phyloP scores from a whole-genome alignment of 2,888 invertebrate species.

The Therioaphis trifolii region DNA sequence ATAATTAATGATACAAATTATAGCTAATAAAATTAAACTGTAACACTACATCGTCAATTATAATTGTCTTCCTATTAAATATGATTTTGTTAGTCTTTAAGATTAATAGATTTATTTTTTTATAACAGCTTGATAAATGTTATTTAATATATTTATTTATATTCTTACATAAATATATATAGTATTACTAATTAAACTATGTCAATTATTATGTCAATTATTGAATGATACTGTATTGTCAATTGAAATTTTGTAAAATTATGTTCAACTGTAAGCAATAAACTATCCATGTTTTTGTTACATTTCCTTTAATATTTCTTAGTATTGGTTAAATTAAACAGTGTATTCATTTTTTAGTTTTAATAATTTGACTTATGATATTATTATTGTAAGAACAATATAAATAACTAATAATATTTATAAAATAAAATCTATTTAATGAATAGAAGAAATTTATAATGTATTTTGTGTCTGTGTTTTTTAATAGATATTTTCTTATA shows the following conservation, averaged over 20 bases:
- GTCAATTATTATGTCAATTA: conserved; percentile 53
- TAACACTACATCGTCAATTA: conserved; percentile 36
- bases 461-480: too few species aligned
- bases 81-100: conserved; percentile 46
- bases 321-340: conserved; percentile 11
- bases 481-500: too few species aligned
- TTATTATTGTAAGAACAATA: too few species aligned
- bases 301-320: conserved; percentile 4
- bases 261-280: conserved; percentile 13
- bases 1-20: background rate
- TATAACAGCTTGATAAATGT: conserved; percentile 30
- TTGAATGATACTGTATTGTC: background rate
- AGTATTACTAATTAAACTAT: background rate
- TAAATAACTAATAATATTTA: too few species aligned
- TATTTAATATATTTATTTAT: background rate
- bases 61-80: conserved; percentile 42
- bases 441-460: too few species aligned
- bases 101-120: conserved; percentile 32
- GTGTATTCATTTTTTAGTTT: background rate
- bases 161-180: background rate
- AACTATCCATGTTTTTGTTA: conserved; percentile 3
- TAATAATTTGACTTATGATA: too few species aligned
- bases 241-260: conserved; percentile 42
- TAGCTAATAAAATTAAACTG: background rate
- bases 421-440: too few species aligned